Evolutionary conservation across 2,797 vertebrate species (phyloP).

Genomic region (Spinus olivaceus): DNA sequence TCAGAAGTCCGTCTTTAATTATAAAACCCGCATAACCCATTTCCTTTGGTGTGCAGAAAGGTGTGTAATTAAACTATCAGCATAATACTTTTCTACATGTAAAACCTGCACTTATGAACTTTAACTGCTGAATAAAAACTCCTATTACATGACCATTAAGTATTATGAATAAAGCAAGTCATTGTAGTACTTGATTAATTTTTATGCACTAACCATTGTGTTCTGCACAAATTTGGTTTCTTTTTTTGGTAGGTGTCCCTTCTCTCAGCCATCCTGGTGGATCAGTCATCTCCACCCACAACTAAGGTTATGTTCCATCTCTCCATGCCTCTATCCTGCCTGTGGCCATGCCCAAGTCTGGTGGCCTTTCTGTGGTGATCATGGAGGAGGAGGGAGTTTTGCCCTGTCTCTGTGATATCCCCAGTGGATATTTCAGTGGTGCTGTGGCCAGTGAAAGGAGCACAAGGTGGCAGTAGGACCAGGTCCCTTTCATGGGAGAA

Average conservation of each 20-base stretch:
- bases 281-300: not conserved
- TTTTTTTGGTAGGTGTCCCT: not conserved
- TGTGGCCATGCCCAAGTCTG: rapidly evolving
- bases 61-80: slow-evolving; percentile 85
- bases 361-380: not conserved
- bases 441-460: rapidly evolving
- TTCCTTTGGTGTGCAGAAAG: slow-evolving; percentile 84
- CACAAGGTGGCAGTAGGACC: rapidly evolving
- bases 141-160: slow-evolving; percentile 87
- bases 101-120: slow-evolving; percentile 82
- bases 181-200: slow-evolving; percentile 83
- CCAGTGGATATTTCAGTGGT: not conserved
- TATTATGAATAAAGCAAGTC: slow-evolving; percentile 84
- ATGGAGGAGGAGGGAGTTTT: not conserved
- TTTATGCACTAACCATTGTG: slow-evolving; percentile 79
- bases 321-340: not conserved
- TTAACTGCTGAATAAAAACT: slow-evolving; percentile 86
- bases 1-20: slow-evolving; percentile 78
- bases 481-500: rapidly evolving
- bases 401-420: no score
- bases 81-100: slow-evolving; percentile 81
- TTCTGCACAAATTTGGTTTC: slow-evolving; percentile 67
- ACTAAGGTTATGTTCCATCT: not conserved
- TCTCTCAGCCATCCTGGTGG: not conserved
- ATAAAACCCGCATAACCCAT: slow-evolving; percentile 76